phyloP scores from a whole-genome alignment of 2,113 vertebrate genomes.

The Hippolais icterina region DNA sequence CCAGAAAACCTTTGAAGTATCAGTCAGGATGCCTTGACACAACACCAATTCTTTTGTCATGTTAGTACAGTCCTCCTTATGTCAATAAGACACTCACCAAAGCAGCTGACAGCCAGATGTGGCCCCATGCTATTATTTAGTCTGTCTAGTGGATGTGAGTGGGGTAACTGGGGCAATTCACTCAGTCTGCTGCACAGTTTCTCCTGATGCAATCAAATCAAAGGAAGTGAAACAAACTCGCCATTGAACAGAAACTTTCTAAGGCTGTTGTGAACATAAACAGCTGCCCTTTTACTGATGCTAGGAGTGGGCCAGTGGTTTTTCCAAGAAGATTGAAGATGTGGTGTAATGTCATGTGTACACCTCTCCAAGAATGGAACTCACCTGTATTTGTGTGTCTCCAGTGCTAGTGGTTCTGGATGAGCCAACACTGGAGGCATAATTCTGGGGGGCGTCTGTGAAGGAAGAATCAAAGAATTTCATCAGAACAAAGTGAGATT shows the following conservation, averaged over 20 bases:
- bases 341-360: not conserved
- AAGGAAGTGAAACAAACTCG: not conserved
- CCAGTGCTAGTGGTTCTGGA: not conserved
- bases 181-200: not conserved
- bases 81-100: not conserved
- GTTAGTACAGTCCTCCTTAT: not conserved
- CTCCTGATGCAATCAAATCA: not conserved
- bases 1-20: not conserved
- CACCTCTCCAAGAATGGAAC: not conserved
- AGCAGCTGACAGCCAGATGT: not conserved
- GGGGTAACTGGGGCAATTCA: not conserved
- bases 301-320: not conserved
- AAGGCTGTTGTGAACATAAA: not conserved
- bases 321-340: not conserved
- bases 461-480: not conserved
- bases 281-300: not conserved
- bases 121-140: not conserved
- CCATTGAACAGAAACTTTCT: not conserved
- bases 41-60: not conserved
- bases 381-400: not conserved
- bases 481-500: not conserved
- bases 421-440: not conserved
- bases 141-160: not conserved
- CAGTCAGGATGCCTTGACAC: not conserved
- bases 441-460: not conserved